These are phyloP conservation scores for Cardinalis cardinalis DNA, from an alignment of 2,113 vertebrate species.

Conservation along the genomic window DNA sequence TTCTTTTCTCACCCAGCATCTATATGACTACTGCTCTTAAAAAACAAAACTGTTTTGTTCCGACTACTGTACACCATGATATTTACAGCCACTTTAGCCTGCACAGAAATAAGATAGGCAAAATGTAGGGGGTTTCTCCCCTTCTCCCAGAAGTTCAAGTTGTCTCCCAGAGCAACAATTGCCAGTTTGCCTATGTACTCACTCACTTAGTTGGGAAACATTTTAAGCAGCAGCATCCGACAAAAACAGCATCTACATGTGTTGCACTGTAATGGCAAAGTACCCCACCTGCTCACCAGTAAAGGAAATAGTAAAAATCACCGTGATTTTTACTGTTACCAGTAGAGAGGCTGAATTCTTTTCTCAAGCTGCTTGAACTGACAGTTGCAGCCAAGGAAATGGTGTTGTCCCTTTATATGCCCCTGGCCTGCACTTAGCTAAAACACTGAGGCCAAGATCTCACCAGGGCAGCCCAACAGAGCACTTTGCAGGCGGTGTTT, in stretches of 20 bases:
- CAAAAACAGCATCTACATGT: not conserved
- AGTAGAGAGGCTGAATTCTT: not conserved
- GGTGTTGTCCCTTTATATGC: accelerated
- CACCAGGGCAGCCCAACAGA: not conserved
- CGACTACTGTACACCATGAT: not conserved
- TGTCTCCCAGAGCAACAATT: not conserved
- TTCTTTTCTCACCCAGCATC: not conserved
- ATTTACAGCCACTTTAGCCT: not conserved
- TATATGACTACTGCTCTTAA: not conserved
- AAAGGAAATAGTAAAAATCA: not conserved
- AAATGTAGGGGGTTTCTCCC: not conserved
- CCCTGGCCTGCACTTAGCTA: accelerated
- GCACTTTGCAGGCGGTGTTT: not conserved
- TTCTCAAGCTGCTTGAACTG: not conserved
- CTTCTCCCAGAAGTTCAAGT: not conserved
- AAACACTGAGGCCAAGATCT: not conserved
- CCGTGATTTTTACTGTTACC: not conserved
- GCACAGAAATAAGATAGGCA: not conserved
- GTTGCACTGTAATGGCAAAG: not conserved
- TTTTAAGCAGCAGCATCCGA: not conserved
- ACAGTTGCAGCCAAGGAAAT: not conserved
- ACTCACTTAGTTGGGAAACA: not conserved
- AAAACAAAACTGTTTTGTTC: not conserved
- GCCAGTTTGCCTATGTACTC: not conserved
- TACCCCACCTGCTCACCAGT: not conserved